Base-by-base conservation (phyloP, 1,140 invertebrate genomes). In the Drosophila nebulosa region DNA sequence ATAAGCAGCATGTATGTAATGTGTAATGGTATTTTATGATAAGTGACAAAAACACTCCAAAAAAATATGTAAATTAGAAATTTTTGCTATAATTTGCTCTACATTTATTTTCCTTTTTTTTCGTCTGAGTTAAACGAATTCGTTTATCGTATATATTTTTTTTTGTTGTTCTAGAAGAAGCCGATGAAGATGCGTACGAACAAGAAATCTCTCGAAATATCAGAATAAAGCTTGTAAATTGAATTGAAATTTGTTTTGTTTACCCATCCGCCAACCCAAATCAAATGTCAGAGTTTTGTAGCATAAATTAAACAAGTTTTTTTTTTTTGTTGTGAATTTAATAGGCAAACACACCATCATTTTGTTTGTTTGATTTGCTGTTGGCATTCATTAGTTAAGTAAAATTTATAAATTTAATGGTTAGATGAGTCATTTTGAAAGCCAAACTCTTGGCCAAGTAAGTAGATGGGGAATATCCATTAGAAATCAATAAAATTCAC, bases 211-310 rank as follows among this genome's bases (percentile, higher is more conserved):
- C 26, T 65, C 55, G 78, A 50, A 50, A 78, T 66, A 69, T 51
- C 24, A 73, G 58, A 83, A 86, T 83, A 86, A 86, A 76, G 83
- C 83, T 86, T 86, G 83, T 88, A 86, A 68, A 86, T 86, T 86
- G 46, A 69, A 71, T 75, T 57, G 24, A 53, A 53, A 2, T 27
- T 53, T 7, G n/a, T 22, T 18, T 46, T 66, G 24, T 65, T 56
- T 56, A 30, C 9, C 30, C 14, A 52, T 51, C 57, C 16, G 24
- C 9, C 30, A 12, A 52, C 53, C 57, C 16, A 52, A 64, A 46
- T 14, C 39, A 59, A 58, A 16, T 58, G 26, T 39, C 16, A 22
- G 67, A 59, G n/a, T n/a, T 35, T 57, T 36, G 55, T 57, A 12
- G 24, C 16, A 50, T 46, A 32, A 61, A 46, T 61, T 61, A 68